Base-by-base conservation (phyloP, 2,113 vertebrate species). In the Indicator maculatus region DNA sequence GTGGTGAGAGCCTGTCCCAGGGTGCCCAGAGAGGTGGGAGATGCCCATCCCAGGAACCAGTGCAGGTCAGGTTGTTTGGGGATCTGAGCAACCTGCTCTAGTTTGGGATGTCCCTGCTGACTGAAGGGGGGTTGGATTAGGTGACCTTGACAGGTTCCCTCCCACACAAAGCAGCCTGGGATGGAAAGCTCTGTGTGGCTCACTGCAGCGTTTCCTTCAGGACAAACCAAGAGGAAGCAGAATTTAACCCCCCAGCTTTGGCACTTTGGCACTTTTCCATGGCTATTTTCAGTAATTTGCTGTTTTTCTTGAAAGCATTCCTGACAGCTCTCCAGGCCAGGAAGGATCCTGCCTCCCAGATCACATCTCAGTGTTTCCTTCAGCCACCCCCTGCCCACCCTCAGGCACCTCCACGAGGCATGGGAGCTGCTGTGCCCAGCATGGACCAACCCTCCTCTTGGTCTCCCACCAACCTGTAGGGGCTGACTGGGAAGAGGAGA, bases 371-470 rank as follows among this genome's bases (percentile, higher is more conserved):
- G 30, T 61, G 8, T 44, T 8, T 30, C 36, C 31, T 17, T 3
- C 17, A 0, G 36, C 18, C 31, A 9, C 72, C 3, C 1, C 38
- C 30, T 5, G 24, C 39, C 33, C 50, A 7, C 30, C 52, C 69
- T 28, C 4, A 1, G n/a, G 39, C 71, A 30, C 19, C n/a, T 36
- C 30, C 33, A 5, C 5, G 1, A 14, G 6, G 10, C 4, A 3
- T 5, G 3, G 45, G 45, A 47, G 33, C 39, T 56, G n/a, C 70
- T 12, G n/a, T 18, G 45, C 24, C 30, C 55, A 8, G 9, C 69
- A 16, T 1, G 1, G 59, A 26, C 12, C 64, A 60, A 17, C 0
- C 3, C n/a, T 60, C 30, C 30, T 15, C 21, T 14, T 0, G 0
- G 20, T 33, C n/a, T 24, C 39, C 33, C 52, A 16, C 3, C 24